Base-by-base conservation (phyloP, 2,888 invertebrate genomes). In the Tipula helvola region DNA sequence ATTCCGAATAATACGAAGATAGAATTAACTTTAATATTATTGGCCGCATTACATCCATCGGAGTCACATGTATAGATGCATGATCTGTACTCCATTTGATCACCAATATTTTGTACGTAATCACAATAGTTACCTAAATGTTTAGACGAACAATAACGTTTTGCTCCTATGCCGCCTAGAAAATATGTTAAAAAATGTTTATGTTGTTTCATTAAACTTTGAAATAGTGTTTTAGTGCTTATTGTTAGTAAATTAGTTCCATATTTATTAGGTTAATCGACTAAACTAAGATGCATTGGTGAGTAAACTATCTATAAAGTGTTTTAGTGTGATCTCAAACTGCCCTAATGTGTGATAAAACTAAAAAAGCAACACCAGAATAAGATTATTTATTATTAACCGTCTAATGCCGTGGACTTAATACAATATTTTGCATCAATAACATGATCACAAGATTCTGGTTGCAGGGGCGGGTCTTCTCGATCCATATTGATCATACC, bases 121-220 rank as follows among this genome's bases (percentile, higher is more conserved):
- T 97, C 95, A 91, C 98, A 98, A 89, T 96, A 97, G 91, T 97
- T 97, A 16, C 97, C 97, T 89, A 97, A 92, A 91, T 97, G 95
- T 89, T 96, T 92, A 0, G 97, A 95, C 1, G 97, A 97, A 90
- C 98, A 98, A 90, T 94, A 97, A 88, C 98, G 93, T 89, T 96
- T 96, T 47, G 97, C 97, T 85, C 97, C 97, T 88, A 97, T 95
- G 36, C 97, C 97, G 92, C 97, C 97, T 97, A 91, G 87, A 93
- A 84, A 28, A 71, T 57, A 57, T 18, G 1, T 2, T 71, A 10
- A 28, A 28, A 71, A 28, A 18, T 71, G 12, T 71, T 71, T 71
- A 71, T 71, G 52, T 16, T 18, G 12, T 18, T 71, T 28, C 8
- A 10, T 8, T 10, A 71, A 10, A 71, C 3, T 28, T 71, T 28